Conservation (phyloP, 2,113 vertebrate genomes). For the Myotis lucifugus region DNA sequence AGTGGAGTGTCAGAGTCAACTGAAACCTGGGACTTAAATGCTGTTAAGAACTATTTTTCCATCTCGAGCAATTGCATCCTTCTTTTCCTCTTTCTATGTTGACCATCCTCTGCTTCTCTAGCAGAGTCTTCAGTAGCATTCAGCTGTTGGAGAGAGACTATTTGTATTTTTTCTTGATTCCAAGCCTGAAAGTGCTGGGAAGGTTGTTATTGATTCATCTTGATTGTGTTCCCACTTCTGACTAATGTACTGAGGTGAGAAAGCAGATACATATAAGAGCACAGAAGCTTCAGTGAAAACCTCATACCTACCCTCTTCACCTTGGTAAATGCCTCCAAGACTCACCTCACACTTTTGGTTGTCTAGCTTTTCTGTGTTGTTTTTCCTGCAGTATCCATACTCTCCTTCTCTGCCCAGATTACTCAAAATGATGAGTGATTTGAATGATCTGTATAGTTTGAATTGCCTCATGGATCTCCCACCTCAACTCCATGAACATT, state of each 20-base stretch:
- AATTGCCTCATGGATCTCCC: background rate
- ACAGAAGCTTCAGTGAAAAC: background rate
- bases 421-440: background rate
- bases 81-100: background rate
- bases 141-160: background rate
- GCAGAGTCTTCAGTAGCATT: background rate
- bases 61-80: background rate
- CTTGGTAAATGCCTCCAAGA: background rate
- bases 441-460: background rate
- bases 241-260: background rate
- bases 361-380: background rate
- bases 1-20: background rate
- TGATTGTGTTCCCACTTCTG: background rate
- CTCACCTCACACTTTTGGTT: background rate
- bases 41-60: background rate
- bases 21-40: background rate
- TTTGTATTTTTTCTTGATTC: conserved; percentile 17
- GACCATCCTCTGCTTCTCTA: background rate
- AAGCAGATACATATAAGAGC: background rate
- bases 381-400: background rate
- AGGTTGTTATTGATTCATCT: background rate
- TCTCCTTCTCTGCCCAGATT: background rate
- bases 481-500: background rate
- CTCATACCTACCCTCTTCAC: background rate
- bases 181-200: background rate